These are phyloP conservation scores for Clarias gariepinus DNA, from an alignment of 2,113 vertebrate genomes.

Conservation along the genomic window DNA sequence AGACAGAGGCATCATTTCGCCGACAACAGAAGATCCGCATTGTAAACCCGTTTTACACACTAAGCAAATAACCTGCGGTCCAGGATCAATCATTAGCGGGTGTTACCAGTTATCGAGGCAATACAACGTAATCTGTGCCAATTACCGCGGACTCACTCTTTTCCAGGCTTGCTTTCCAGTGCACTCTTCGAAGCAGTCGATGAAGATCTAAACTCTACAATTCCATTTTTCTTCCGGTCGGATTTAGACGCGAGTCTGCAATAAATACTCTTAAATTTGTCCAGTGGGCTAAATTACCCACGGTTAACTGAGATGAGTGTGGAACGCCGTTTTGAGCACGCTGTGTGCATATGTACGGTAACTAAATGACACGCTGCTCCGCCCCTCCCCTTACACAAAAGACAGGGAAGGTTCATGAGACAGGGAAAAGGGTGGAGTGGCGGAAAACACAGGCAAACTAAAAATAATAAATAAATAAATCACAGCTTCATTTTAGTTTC, in stretches of 20 bases:
- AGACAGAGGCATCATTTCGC: constrained; percentile 13
- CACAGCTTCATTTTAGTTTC: not conserved
- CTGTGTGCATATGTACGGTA: constrained; percentile 17
- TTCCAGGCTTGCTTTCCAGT: constrained; percentile 33
- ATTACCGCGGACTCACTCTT: constrained; percentile 59
- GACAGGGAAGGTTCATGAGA: not conserved
- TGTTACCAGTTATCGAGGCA: constrained; percentile 61
- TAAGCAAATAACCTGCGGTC: constrained; percentile 57
- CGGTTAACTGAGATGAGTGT: constrained; percentile 27
- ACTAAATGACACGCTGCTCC: constrained; percentile 59
- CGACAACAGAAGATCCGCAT: constrained; percentile 38
- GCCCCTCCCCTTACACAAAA: constrained; percentile 62
- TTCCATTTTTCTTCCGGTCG: constrained; percentile 33
- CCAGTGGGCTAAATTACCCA: constrained; percentile 55
- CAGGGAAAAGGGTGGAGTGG: constrained; percentile 8
- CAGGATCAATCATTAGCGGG: constrained; percentile 65
- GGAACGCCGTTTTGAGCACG: constrained; percentile 12
- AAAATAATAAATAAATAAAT: no score
- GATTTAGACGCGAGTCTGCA: constrained; percentile 17
- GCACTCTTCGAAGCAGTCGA: not conserved
- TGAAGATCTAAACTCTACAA: constrained; percentile 27
- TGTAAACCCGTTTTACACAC: constrained; percentile 51
- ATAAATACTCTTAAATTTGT: constrained; percentile 28
- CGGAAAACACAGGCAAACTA: not conserved
- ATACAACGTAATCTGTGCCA: constrained; percentile 42